phyloP scores from a whole-genome alignment of 2,113 vertebrate genomes.

The Tragelaphus buxtoni region DNA sequence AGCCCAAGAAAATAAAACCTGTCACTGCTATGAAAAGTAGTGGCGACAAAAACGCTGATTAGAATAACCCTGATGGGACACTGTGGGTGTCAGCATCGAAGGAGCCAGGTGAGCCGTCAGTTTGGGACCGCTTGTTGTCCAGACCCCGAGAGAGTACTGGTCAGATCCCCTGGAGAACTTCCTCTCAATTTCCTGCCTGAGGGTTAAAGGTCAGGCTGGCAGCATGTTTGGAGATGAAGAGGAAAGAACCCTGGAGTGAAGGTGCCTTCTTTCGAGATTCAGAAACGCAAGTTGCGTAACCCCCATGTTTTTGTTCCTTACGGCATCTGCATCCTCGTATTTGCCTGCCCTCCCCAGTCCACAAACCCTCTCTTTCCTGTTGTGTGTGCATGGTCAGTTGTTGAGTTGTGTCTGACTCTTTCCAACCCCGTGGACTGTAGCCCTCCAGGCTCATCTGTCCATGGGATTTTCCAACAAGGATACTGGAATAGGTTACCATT shows the following conservation, averaged over 20 bases:
- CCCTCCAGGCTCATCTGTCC: background rate
- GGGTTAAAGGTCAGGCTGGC: background rate
- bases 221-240: background rate
- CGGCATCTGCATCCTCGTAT: fast-evolving
- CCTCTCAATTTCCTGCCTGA: background rate
- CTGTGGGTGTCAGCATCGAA: background rate
- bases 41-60: too few species aligned
- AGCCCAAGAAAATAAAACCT: background rate
- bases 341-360: background rate
- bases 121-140: background rate
- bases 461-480: background rate
- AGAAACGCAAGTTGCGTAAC: fast-evolving
- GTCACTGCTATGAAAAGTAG: background rate
- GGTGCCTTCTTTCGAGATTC: background rate
- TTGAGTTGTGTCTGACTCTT: background rate
- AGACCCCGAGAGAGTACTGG: background rate
- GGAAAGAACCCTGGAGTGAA: background rate
- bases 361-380: background rate
- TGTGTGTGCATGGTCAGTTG: background rate
- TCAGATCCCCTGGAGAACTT: background rate
- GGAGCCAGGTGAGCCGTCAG: background rate
- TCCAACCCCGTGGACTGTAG: background rate
- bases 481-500: background rate
- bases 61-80: background rate
- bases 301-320: background rate